Evolutionary conservation across 1,140 invertebrate genomes (phyloP).

Genomic region (Euglossa dilemma): DNA sequence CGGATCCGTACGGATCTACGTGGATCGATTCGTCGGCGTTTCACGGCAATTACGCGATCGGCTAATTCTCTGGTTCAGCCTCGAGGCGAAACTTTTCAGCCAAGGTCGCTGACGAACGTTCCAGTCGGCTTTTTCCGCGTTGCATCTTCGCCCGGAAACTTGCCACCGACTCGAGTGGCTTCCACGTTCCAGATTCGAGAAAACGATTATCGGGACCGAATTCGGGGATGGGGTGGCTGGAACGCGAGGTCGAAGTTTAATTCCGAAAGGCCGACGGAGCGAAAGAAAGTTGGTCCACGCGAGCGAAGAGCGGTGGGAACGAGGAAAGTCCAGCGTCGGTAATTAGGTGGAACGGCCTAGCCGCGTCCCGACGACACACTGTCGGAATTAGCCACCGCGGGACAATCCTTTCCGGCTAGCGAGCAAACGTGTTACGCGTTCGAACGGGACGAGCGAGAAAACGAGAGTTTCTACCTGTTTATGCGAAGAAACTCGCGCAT

Average conservation of each 20-base stretch:
- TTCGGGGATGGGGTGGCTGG: no score
- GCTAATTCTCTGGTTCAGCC: background rate
- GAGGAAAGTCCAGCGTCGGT: constrained; percentile 20
- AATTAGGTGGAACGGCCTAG: constrained; percentile 6
- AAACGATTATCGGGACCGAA: background rate
- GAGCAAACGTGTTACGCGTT: constrained; percentile 35
- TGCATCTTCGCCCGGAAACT: background rate
- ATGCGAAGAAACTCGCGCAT: no score
- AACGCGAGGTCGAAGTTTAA: no score
- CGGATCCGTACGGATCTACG: no score
- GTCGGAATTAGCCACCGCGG: constrained; percentile 12
- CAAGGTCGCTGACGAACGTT: constrained; percentile 22
- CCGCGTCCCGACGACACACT: background rate
- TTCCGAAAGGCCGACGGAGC: no score
- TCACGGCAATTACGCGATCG: constrained; percentile 31
- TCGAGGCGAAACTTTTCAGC: constrained; percentile 40
- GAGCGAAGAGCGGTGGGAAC: background rate
- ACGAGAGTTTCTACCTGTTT: constrained; percentile 40
- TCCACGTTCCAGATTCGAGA: background rate
- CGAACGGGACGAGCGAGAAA: constrained; percentile 45
- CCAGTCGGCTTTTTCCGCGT: constrained; percentile 6
- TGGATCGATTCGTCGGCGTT: constrained; percentile 10
- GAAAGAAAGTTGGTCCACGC: background rate
- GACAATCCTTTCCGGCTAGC: constrained; percentile 42
- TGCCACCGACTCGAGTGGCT: background rate